Evolutionary conservation across 2,113 vertebrate genomes (phyloP).

Genomic region (Leiothrix lutea): DNA sequence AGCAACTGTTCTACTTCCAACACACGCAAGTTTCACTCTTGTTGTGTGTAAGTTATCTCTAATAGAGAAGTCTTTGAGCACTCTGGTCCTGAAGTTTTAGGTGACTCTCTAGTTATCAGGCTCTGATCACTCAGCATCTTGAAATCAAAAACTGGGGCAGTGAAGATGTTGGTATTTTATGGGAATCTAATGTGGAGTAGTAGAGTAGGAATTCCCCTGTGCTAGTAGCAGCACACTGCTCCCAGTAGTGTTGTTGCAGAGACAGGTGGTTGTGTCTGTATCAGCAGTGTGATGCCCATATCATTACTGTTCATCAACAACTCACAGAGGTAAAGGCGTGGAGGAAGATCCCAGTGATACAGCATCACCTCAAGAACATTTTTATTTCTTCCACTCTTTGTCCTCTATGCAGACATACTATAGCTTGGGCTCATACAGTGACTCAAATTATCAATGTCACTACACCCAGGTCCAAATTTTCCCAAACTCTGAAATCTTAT

Average conservation of each 20-base stretch:
- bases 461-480: not conserved
- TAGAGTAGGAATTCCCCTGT: not conserved
- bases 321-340: not conserved
- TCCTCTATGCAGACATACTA: not conserved
- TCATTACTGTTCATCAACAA: not conserved
- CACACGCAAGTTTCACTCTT: not conserved
- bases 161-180: not conserved
- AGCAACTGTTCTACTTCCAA: not conserved
- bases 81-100: not conserved
- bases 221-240: not conserved
- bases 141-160: not conserved
- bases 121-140: not conserved
- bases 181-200: not conserved
- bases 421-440: not conserved
- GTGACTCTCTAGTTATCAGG: not conserved
- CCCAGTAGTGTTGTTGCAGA: not conserved
- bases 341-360: not conserved
- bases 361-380: not conserved
- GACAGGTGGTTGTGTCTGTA: not conserved
- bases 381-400: not conserved
- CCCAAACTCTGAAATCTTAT: not conserved
- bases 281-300: not conserved
- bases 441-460: not conserved
- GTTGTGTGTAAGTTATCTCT: not conserved
- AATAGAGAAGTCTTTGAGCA: not conserved